Evolutionary conservation across 1,140 invertebrate species (phyloP).

Genomic region (Euura lappo): DNA sequence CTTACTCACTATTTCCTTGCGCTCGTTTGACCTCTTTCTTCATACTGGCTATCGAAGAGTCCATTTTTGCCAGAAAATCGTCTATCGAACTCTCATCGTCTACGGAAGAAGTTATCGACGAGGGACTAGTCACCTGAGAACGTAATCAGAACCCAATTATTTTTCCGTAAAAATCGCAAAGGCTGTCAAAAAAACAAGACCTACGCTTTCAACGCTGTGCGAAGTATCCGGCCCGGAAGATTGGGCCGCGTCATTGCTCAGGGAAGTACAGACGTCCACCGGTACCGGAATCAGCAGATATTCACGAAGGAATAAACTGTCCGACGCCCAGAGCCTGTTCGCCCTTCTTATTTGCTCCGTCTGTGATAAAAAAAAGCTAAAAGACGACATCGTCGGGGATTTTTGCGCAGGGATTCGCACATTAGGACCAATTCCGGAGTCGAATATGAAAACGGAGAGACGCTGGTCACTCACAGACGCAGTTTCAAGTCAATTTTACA

Average conservation of each 20-base stretch:
- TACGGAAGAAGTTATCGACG: constrained; percentile 45
- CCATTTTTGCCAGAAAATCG: constrained; percentile 86
- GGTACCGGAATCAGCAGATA: constrained; percentile 80
- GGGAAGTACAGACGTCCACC: constrained; percentile 65
- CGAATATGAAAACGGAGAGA: too few species aligned
- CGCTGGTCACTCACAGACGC: too few species aligned
- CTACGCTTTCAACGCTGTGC: constrained; percentile 35
- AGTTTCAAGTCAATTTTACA: too few species aligned
- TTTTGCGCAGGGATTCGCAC: too few species aligned
- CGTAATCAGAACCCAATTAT: constrained; percentile 23
- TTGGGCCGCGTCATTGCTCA: constrained; percentile 53
- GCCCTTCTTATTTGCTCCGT: constrained; percentile 89
- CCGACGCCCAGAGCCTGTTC: constrained; percentile 86
- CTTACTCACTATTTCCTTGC: constrained; percentile 80
- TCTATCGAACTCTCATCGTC: constrained; percentile 76
- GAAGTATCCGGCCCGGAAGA: constrained; percentile 32
- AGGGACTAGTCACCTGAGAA: constrained; percentile 50
- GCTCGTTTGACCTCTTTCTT: constrained; percentile 84
- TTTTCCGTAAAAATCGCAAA: not conserved
- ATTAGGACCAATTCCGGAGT: too few species aligned
- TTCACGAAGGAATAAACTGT: constrained; percentile 86
- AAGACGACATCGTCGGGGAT: not conserved
- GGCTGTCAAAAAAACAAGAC: constrained; percentile 9
- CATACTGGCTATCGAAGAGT: constrained; percentile 83
- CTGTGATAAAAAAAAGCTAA: constrained; percentile 62